Evolutionary conservation across 2,113 vertebrate species (phyloP).

Genomic region (Campylorhamphus procurvoides): DNA sequence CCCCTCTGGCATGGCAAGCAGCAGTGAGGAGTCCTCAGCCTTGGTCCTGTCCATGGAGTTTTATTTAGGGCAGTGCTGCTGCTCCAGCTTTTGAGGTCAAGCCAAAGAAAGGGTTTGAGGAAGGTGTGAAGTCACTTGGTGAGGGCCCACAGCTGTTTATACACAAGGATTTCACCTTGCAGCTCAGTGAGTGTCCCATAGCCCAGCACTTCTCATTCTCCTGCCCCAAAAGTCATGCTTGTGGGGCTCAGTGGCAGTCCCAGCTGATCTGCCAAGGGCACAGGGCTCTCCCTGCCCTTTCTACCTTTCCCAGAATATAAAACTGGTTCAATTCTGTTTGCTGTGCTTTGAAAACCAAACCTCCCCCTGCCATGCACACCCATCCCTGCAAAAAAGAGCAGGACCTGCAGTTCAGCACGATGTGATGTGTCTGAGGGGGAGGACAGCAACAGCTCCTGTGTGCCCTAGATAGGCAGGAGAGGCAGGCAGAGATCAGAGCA

Average conservation of each 20-base stretch:
- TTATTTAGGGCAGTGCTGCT: not conserved
- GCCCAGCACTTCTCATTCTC: not conserved
- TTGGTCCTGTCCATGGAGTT: not conserved
- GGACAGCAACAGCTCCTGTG: not conserved
- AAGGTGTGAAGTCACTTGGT: not conserved
- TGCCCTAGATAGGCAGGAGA: not conserved
- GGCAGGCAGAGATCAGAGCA: not conserved
- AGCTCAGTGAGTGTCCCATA: not conserved
- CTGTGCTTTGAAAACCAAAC: not conserved
- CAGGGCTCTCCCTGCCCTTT: not conserved
- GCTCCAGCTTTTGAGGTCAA: not conserved
- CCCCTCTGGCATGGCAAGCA: not conserved
- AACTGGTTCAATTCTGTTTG: not conserved
- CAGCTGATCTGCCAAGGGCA: too few relatives aligned
- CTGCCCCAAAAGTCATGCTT: not conserved
- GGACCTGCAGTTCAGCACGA: not conserved
- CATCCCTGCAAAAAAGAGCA: not conserved
- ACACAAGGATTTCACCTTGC: not conserved
- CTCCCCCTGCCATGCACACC: too few relatives aligned
- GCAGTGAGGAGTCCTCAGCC: not conserved
- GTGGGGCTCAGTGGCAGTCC: not conserved
- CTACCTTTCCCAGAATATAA: not conserved
- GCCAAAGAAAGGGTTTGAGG: not conserved
- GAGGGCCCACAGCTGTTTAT: not conserved
- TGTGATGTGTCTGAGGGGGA: not conserved